Base-by-base conservation (phyloP, 1,140 invertebrate species). In the Planococcus citri region DNA sequence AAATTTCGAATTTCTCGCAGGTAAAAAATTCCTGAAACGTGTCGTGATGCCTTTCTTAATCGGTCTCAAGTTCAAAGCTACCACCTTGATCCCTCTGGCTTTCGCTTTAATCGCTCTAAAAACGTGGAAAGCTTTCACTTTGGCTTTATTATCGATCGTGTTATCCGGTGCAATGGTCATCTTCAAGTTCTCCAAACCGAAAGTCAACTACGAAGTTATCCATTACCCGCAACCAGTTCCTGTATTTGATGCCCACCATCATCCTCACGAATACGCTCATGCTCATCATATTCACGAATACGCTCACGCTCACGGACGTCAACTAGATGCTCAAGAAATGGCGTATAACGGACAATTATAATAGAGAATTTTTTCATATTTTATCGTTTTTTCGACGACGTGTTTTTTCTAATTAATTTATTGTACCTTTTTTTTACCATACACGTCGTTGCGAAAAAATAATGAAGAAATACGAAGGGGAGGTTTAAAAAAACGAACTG, bases 81-180 rank as follows among this genome's bases (percentile, higher is more conserved):
- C 88, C 0, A 87, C 90, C 17, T 77, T 92, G 73, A 87, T 90
- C 12, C 90, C 90, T 0, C 76, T 91, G 29, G 88, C 88, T 6
- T 80, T 92, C 22, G 87, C 88, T 68, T 79, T 92, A 61, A 91
- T 92, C 75, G 90, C 90, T 0, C 78, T 92, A 20, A 91, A 91
- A 77, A 91, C 90, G 24, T 92, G 90, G 90, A 92, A 92, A 76
- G 89, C 90, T 22, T 80, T 91, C 69, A 91, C 89, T 14, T 80
- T 92, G 72, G 89, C 88, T 74, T 83, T 92, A n/a, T 83, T 92
- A 17, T 91, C 89, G 0, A 78, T 92, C 72, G 90, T 76, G 3
- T 69, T 77, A 17, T 77, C 76, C 17, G 89, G 87, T 69, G 89
- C 89, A 33, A 83, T 91, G 82, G 80, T 91, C 41, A 88, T 91